These are phyloP conservation scores for Anolis apletophallus DNA, from an alignment of 2,797 vertebrate genomes.

Conservation along the genomic window DNA sequence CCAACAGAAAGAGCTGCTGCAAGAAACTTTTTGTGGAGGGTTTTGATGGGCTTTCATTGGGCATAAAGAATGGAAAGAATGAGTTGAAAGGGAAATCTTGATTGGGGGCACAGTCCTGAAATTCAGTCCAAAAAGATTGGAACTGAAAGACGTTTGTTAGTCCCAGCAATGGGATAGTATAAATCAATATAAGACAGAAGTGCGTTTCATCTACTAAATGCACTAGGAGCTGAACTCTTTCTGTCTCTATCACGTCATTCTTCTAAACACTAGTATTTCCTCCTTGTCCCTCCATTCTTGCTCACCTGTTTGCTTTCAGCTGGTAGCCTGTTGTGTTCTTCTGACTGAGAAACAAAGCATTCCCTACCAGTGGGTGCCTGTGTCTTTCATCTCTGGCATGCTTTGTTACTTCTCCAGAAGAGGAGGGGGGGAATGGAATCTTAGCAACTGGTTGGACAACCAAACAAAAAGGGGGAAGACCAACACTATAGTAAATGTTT, in stretches of 20 bases:
- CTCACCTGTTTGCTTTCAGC: neutral
- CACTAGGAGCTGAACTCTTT: neutral
- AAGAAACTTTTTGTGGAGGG: slow-evolving; percentile 53
- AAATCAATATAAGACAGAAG: slow-evolving; percentile 59
- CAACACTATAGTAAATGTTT: neutral
- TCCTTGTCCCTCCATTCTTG: neutral
- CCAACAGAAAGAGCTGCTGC: slow-evolving; percentile 66
- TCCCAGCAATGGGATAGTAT: slow-evolving; percentile 74
- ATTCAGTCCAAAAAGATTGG: slow-evolving; percentile 63
- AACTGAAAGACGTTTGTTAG: slow-evolving; percentile 65
- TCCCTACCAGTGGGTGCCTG: neutral
- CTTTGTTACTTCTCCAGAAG: neutral
- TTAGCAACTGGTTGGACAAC: neutral
- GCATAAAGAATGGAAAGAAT: slow-evolving; percentile 69
- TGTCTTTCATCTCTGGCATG: neutral
- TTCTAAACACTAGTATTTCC: neutral
- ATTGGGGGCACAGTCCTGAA: slow-evolving; percentile 69
- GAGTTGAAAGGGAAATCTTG: neutral
- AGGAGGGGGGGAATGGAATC: neutral
- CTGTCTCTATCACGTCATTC: neutral
- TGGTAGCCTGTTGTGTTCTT: neutral
- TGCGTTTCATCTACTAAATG: neutral
- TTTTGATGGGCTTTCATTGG: slow-evolving; percentile 70
- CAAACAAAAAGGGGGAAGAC: neutral
- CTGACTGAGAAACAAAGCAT: neutral